Percentiles rank a stretch among this genome's conserved stretches.
phyloP scores from a whole-genome alignment of 2,888 invertebrate species.

The Onchidella celtica region DNA sequence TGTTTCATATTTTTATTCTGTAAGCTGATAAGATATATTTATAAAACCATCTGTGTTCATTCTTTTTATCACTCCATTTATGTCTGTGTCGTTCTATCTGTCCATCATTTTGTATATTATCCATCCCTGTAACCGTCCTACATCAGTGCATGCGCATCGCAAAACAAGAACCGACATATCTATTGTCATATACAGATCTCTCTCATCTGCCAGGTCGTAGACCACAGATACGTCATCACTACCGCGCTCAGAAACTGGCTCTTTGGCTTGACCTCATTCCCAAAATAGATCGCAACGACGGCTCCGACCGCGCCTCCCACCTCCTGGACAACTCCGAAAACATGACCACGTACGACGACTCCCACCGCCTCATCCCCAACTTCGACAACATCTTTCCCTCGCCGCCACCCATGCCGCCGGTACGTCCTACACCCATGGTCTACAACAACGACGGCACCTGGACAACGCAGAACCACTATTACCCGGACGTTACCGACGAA shows the following conservation, averaged over 20 bases:
- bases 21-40: too few species aligned
- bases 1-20: too few species aligned
- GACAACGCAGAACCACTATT: slow-evolving; percentile 23
- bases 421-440: slow-evolving; percentile 57
- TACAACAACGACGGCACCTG: slow-evolving; percentile 32
- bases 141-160: too few species aligned
- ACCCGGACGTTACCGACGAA: slow-evolving; percentile 24
- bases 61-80: too few species aligned
- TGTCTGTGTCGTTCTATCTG: too few species aligned
- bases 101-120: too few species aligned
- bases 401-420: slow-evolving; percentile 73
- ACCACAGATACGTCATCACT: slow-evolving; percentile 94
- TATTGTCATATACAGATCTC: slow-evolving; percentile 43
- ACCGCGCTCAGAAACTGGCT: slow-evolving; percentile 95
- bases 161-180: not conserved
- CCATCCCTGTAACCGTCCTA: too few species aligned
- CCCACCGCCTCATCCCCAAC: slow-evolving; percentile 84
- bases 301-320: slow-evolving; percentile 92
- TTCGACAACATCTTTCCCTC: slow-evolving; percentile 60
- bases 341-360: slow-evolving; percentile 92
- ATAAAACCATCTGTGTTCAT: too few species aligned
- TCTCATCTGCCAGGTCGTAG: slow-evolving; percentile 87
- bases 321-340: slow-evolving; percentile 91
- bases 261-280: slow-evolving; percentile 98
- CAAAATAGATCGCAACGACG: slow-evolving; percentile 90